These are phyloP conservation scores for Bombus huntii DNA, from an alignment of 1,140 invertebrate species.

Conservation along the genomic window DNA sequence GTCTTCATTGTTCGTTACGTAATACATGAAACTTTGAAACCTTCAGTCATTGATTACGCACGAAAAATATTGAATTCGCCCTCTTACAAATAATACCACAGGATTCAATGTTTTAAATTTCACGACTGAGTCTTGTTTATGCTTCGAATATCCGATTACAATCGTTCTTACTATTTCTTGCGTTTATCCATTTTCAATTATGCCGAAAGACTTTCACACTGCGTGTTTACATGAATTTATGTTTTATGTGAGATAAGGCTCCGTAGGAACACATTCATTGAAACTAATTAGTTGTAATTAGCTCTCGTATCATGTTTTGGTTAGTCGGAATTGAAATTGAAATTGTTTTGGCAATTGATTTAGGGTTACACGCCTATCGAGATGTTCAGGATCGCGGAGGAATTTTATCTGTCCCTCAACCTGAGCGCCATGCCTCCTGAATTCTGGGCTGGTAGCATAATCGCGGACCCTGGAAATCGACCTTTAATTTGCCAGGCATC, in stretches of 20 bases:
- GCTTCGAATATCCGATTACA: not conserved
- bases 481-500: slow-evolving; percentile 92
- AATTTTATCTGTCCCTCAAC: slow-evolving; percentile 93
- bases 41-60: not conserved
- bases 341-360: slow-evolving; percentile 41
- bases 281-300: slow-evolving; percentile 2
- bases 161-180: not conserved
- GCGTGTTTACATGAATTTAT: slow-evolving; percentile 3
- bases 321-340: not conserved
- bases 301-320: not conserved
- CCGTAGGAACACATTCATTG: not conserved
- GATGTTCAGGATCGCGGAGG: slow-evolving; percentile 92
- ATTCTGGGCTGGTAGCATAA: slow-evolving; percentile 91
- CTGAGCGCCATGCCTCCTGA: slow-evolving; percentile 91
- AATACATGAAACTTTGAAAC: not conserved
- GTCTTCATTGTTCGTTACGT: slow-evolving; percentile 7
- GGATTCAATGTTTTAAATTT: not conserved
- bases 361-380: slow-evolving; percentile 91
- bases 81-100: not conserved
- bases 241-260: not conserved
- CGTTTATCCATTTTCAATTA: not conserved
- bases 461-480: slow-evolving; percentile 89
- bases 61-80: not conserved
- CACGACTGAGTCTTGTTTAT: not conserved
- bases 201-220: slow-evolving; percentile 5